A percentile compares a stretch with the other conserved stretches of the same genome.
Conservation (phyloP, 2,113 vertebrate species). For the Leucopsar rothschildi region DNA sequence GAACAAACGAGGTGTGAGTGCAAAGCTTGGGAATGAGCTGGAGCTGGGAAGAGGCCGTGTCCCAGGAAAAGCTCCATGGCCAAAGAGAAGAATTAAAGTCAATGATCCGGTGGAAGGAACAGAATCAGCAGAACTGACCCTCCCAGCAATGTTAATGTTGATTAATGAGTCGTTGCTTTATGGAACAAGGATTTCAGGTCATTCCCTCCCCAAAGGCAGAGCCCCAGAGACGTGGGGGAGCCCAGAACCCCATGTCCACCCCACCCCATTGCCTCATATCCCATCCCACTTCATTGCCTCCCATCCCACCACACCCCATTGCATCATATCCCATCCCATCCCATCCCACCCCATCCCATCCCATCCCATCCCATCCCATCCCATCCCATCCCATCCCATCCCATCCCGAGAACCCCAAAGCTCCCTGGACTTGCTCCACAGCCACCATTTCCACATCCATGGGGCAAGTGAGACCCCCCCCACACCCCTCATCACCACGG, state of each 20-base stretch:
- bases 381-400: not conserved
- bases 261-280: not conserved
- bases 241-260: rapidly evolving
- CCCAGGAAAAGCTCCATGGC: not conserved
- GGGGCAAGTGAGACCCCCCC: not conserved
- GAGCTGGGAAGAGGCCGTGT: not conserved
- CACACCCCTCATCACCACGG: rapidly evolving
- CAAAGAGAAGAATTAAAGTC: not conserved
- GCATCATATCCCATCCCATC: not conserved
- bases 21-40: not conserved
- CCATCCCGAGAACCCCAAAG: not conserved
- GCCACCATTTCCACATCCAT: rapidly evolving
- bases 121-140: not conserved
- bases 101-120: not conserved
- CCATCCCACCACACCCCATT: not conserved
- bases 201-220: not conserved
- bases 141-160: rapidly evolving
- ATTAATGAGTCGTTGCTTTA: not conserved
- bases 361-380: not conserved
- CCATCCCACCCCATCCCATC: too few species aligned
- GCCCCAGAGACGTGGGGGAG: not conserved
- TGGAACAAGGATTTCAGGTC: not conserved
- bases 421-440: not conserved
- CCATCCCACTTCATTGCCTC: not conserved
- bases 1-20: not conserved